Base-by-base conservation (phyloP, 2,888 invertebrate species). In the Pocota personata region DNA sequence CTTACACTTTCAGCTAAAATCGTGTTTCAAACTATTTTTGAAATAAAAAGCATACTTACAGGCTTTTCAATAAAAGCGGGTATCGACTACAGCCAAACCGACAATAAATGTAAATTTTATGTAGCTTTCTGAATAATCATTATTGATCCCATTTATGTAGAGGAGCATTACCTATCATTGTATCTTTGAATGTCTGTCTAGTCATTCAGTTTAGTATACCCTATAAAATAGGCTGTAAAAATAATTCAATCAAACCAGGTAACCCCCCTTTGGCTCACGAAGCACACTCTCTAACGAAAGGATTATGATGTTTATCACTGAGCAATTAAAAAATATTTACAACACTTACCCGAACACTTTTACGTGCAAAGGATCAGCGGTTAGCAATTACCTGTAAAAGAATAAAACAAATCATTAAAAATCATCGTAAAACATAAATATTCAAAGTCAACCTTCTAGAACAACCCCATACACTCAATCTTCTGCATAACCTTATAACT, bases 381-480 rank as follows among this genome's bases (percentile, higher is more conserved):
- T 57, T 43, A 50, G 16, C 37, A 50, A 32, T 71, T 78, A 71
- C 69, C 78, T 78, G 60, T 32, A 62, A 77, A 32, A 55, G 32
- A 64, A 75, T 43, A 71, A 60, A 62, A 55, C 50, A 52, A 62
- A 62, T 77, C 52, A 35, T 71, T 35, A 58, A 58, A 46, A 73
- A 62, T 46, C 14, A 24, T 32, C 52, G 14, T 58, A 35, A 52
- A 60, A n/a, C 21, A 71, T 24, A 71, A 62, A 48, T 60, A 67
- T 48, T 55, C 43, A 52, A 27, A 77, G 30, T 32, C 46, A 52
- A 32, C 40, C 40, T n/a, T 12, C n/a, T n/a, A n/a, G n/a, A n/a
- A n/a, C n/a, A n/a, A n/a, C 35, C 19, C 48, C 24, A 19, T 6
- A 1, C 52, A 52, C 77, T 48, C 35, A 58, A 46, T 67, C 16